Base-by-base conservation (phyloP, 2,797 vertebrate genomes). In the Kryptolebias ocellatus region DNA sequence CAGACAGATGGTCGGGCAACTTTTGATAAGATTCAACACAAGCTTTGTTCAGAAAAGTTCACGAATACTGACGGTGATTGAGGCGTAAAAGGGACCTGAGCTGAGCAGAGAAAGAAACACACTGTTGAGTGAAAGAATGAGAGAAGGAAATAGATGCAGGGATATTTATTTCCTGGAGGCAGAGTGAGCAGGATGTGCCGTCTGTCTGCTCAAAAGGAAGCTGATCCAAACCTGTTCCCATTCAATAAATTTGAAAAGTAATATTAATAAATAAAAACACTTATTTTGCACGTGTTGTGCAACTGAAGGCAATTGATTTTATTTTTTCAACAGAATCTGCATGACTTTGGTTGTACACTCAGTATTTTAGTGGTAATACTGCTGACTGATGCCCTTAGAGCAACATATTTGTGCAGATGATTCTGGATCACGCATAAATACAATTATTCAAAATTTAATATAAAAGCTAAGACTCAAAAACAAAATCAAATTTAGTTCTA, bases 81-180 rank as follows among this genome's bases (percentile, higher is more conserved):
- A 64, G 16, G 50, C 11, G 52, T 67, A 49, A 2, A 60, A 60
- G 29, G 18, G 20, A 24, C 24, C 44, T 2, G 5, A 20, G 53
- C 34, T 39, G 34, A 47, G 27, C 24, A 69, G 10, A 45, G n/a
- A 80, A 74, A 80, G 60, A 63, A 53, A 42, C 47, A 42, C 47
- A 39, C 56, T 58, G 61, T 72, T 39, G 5, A 55, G 45, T 12
- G n/a, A 64, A 12, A 54, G 34, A 60, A 4, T 46, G 34, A 58
- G 17, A 46, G 50, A 52, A 8, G 20, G 17, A 64, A 47, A 51
- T 58, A 76, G 47, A 61, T 56, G 27, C n/a, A 66, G 49, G 39
- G 37, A 42, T 12, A 53, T 77, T 69, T 5, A 52, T 75, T 69
- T 69, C 57, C 65, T 73, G 61, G 24, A 73, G 46, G 49, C 57